Conservation (phyloP, 1,140 invertebrate genomes). For the Hydropsyche tenuis region DNA sequence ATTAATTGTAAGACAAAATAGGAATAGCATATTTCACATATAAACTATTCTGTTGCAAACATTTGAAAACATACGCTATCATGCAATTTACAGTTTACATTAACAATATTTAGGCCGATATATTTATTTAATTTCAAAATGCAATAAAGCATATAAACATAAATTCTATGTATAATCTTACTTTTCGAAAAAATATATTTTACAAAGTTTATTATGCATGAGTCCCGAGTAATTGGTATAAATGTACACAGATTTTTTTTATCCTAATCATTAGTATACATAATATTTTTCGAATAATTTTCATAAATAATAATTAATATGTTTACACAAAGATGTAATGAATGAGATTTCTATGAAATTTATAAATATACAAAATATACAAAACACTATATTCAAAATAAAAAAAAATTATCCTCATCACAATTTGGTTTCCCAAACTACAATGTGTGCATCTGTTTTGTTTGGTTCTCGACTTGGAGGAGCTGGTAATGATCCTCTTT, state of each 20-base stretch:
- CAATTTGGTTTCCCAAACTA: conserved; percentile 91
- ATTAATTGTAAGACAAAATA: too few relatives aligned
- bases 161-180: neutral
- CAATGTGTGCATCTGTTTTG: conserved; percentile 82
- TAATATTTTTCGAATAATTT: too few relatives aligned
- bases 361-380: conserved; percentile 11
- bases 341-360: neutral
- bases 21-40: too few relatives aligned
- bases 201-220: too few relatives aligned
- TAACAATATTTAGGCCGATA: too few relatives aligned
- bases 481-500: conserved; percentile 57
- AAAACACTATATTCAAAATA: conserved; percentile 10
- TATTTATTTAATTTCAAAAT: neutral
- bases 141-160: neutral
- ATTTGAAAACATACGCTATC: neutral
- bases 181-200: too few relatives aligned
- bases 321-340: neutral
- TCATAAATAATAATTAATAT: neutral
- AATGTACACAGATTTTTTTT: too few relatives aligned
- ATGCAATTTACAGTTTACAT: neutral
- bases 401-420: conserved; percentile 56
- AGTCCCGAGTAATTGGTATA: too few relatives aligned
- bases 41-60: too few relatives aligned
- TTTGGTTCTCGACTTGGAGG: conserved; percentile 67
- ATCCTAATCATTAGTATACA: too few relatives aligned